phyloP scores from a whole-genome alignment of 2,888 invertebrate species.

The Callosobruchus maculatus region DNA sequence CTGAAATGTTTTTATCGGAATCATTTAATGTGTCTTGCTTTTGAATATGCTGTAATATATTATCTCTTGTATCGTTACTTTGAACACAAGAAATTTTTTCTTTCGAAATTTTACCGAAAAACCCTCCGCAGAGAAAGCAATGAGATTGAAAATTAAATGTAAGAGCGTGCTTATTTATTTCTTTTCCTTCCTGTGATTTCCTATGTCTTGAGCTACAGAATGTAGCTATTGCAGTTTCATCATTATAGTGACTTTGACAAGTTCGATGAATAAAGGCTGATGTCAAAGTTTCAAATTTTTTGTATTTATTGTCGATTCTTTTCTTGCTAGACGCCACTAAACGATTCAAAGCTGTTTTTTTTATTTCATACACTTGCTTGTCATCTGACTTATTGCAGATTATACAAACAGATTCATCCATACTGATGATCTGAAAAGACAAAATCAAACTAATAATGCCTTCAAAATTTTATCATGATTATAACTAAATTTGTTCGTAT shows the following conservation, averaged over 20 bases:
- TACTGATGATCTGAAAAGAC: constrained; percentile 19
- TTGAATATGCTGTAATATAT: constrained; percentile 26
- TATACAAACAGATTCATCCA: constrained; percentile 18
- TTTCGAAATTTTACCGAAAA: constrained; percentile 20
- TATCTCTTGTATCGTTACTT: constrained; percentile 26
- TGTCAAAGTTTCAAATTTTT: constrained; percentile 22
- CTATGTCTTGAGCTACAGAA: constrained; percentile 19
- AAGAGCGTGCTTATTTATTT: constrained; percentile 25
- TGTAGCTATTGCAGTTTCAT: constrained; percentile 20
- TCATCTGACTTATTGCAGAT: constrained; percentile 20
- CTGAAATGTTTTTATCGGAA: constrained; percentile 26
- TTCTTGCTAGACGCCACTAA: constrained; percentile 15
- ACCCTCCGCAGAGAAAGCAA: constrained; percentile 23
- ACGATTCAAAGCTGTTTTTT: constrained; percentile 17
- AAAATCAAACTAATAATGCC: constrained; percentile 17
- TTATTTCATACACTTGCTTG: constrained; percentile 17
- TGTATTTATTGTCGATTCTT: constrained; percentile 24
- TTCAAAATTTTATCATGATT: constrained; percentile 7
- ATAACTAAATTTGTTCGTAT: constrained; percentile 13
- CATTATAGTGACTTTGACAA: constrained; percentile 23
- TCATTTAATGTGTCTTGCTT: constrained; percentile 24
- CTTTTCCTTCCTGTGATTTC: constrained; percentile 15
- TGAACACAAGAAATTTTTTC: constrained; percentile 21
- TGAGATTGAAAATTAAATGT: constrained; percentile 25
- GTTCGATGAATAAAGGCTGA: constrained; percentile 24